phyloP scores from a whole-genome alignment of 2,797 vertebrate species.

The Perodicticus potto region DNA sequence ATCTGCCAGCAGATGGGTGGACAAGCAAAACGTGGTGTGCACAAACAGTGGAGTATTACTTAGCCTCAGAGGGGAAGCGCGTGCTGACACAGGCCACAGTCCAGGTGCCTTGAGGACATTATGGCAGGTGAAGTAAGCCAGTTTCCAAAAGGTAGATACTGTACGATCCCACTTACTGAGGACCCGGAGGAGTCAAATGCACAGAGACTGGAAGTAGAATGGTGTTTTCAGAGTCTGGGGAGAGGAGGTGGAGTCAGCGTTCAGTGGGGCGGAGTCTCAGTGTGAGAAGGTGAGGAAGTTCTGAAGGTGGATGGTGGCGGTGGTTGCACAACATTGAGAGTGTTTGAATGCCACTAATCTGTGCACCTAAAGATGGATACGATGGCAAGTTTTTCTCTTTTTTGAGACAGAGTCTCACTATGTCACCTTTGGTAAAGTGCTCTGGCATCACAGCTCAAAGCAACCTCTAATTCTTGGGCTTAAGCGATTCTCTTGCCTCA shows the following conservation, averaged over 20 bases:
- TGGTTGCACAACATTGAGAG: rapidly evolving
- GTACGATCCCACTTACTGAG: rapidly evolving
- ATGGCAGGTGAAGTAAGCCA: background rate
- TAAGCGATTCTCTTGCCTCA: no score
- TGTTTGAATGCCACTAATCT: rapidly evolving
- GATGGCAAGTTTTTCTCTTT: no score
- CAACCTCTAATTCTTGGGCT: no score
- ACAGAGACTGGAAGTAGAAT: background rate
- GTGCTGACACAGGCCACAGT: background rate
- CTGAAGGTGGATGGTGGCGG: background rate
- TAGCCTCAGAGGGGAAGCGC: background rate
- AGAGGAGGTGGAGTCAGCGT: no score
- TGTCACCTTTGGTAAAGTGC: no score
- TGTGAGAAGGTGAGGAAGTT: no score
- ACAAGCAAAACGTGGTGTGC: no score
- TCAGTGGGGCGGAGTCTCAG: background rate
- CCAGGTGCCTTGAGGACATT: rapidly evolving
- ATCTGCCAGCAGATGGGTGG: rapidly evolving
- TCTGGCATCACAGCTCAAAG: no score
- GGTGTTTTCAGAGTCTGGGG: background rate
- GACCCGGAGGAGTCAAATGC: no score
- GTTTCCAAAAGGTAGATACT: background rate
- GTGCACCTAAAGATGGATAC: background rate
- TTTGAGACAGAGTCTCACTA: no score
- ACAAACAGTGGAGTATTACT: rapidly evolving